These are phyloP conservation scores for Cryptosula pallasiana DNA, from an alignment of 2,888 invertebrate genomes.

Conservation along the genomic window DNA sequence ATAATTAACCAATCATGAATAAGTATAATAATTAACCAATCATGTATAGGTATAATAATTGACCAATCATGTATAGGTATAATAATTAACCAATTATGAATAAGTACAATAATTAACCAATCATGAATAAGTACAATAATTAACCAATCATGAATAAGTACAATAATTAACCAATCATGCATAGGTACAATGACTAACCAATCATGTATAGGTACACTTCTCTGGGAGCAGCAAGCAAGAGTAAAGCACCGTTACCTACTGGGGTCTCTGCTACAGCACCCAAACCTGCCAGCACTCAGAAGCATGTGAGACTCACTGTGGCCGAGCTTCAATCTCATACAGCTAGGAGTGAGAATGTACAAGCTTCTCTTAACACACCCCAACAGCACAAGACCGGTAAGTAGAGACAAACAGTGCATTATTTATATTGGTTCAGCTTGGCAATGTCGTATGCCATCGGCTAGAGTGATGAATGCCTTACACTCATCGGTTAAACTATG, in stretches of 20 bases:
- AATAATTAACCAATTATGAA: no score
- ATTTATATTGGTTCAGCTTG: no score
- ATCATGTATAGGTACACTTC: slow-evolving; percentile 6
- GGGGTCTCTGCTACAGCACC: background rate
- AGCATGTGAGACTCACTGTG: slow-evolving; percentile 18
- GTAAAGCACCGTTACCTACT: background rate
- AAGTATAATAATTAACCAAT: no score
- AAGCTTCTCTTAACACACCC: background rate
- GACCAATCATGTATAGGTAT: no score
- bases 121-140: no score
- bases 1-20: no score
- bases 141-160: background rate
- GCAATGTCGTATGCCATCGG: no score
- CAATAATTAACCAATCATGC: background rate
- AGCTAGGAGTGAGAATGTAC: background rate
- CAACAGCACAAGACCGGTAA: background rate
- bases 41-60: no score
- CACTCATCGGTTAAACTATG: no score
- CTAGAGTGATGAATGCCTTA: no score
- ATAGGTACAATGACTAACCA: background rate
- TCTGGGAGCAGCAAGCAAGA: background rate
- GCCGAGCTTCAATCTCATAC: slow-evolving; percentile 16
- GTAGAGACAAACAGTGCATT: no score
- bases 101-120: no score
- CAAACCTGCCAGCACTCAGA: background rate